These are phyloP conservation scores for Neuroterus valhalla DNA, from an alignment of 1,140 invertebrate species.

Conservation along the genomic window DNA sequence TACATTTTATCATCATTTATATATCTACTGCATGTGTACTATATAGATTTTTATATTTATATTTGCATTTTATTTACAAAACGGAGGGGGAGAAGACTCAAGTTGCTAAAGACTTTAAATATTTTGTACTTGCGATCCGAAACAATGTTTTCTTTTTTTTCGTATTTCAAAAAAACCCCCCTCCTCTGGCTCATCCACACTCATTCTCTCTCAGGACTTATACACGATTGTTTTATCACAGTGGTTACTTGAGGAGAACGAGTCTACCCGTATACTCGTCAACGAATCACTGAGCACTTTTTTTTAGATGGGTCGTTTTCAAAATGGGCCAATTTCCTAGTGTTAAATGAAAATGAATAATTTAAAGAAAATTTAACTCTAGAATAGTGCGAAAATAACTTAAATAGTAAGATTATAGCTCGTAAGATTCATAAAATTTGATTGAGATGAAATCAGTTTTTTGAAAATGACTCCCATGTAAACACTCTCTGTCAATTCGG, in stretches of 20 bases:
- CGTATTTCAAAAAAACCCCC: not conserved
- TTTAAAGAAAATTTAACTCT: too few species aligned
- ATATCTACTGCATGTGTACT: slow-evolving; percentile 31
- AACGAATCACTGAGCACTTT: slow-evolving; percentile 60
- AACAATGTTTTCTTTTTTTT: slow-evolving; percentile 6
- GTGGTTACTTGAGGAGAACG: slow-evolving; percentile 66
- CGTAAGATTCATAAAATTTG: too few species aligned
- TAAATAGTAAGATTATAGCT: too few species aligned
- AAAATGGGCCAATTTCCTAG: slow-evolving; percentile 22
- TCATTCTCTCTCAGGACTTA: slow-evolving; percentile 32
- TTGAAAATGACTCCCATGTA: too few species aligned
- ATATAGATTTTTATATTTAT: slow-evolving; percentile 35
- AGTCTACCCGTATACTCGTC: slow-evolving; percentile 61
- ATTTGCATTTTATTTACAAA: slow-evolving; percentile 34
- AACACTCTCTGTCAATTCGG: too few species aligned
- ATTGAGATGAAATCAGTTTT: too few species aligned
- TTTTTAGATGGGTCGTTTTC: slow-evolving; percentile 24
- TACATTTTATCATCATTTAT: slow-evolving; percentile 35
- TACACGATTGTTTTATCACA: slow-evolving; percentile 60
- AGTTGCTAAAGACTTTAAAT: slow-evolving; percentile 17
- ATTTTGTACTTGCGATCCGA: slow-evolving; percentile 28
- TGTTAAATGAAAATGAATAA: not conserved
- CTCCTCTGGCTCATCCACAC: slow-evolving; percentile 7
- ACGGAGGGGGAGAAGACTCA: slow-evolving; percentile 21
- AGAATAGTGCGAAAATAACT: too few species aligned